Percentiles rank a stretch among this genome's conserved stretches.
phyloP scores from a whole-genome alignment of 2,113 vertebrate genomes.

The Halcyon malimbica region DNA sequence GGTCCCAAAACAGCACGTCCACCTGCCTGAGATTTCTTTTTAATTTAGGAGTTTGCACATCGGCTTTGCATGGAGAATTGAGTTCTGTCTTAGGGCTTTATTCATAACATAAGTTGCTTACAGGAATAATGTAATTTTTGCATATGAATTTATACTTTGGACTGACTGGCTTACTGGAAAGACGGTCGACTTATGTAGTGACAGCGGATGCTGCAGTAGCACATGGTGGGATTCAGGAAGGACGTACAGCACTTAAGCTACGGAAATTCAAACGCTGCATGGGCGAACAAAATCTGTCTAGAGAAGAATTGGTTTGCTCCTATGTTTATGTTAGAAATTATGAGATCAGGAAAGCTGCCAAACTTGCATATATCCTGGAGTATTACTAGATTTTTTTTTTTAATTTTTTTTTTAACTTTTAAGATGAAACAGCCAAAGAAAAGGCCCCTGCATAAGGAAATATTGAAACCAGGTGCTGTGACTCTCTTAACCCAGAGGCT shows the following conservation, averaged over 20 bases:
- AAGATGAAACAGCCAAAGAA: not conserved
- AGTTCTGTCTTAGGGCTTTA: constrained; percentile 31
- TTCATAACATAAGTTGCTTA: constrained; percentile 14
- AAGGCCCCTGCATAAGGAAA: not conserved
- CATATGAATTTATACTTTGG: not conserved
- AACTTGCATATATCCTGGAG: not conserved
- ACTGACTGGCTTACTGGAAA: not conserved
- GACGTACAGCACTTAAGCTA: not conserved
- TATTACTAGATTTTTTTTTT: not conserved
- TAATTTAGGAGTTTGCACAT: constrained; percentile 47
- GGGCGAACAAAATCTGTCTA: not conserved
- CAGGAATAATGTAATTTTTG: constrained; percentile 19
- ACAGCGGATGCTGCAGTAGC: not conserved
- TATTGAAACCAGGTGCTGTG: not conserved
- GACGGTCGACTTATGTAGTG: not conserved
- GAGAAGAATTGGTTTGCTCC: not conserved
- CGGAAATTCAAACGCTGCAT: not conserved
- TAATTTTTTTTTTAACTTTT: not conserved
- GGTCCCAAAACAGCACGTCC: constrained; percentile 39
- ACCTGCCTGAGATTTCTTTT: constrained; percentile 57
- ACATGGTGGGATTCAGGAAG: not conserved
- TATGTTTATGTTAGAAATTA: not conserved
- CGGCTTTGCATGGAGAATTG: constrained; percentile 27
- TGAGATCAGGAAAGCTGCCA: not conserved
- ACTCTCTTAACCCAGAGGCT: not conserved